Conservation (phyloP, 2,797 vertebrate species). For the Helicolenus hilgendorfi region DNA sequence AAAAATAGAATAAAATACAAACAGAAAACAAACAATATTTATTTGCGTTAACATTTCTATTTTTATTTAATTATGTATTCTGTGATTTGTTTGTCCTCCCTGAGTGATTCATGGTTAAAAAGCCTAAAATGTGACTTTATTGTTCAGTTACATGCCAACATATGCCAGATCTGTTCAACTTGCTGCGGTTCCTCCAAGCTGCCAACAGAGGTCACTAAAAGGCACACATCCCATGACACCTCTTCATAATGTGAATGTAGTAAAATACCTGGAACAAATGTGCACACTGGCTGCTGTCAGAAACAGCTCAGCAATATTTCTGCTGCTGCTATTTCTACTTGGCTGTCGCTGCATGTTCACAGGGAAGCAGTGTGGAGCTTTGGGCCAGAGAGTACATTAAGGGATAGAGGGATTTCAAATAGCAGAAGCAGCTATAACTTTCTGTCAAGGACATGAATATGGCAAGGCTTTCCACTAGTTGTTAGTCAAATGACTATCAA, state of each 20-base stretch:
- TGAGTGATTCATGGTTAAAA: background rate
- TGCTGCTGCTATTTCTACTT: conserved; percentile 18
- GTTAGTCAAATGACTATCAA: conserved; percentile 57
- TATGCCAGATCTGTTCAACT: background rate
- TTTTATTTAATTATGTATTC: background rate
- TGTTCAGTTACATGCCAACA: background rate
- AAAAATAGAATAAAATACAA: background rate
- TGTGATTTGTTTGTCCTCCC: too few species aligned
- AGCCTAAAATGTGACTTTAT: background rate
- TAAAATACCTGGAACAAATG: background rate
- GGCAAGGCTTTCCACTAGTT: conserved; percentile 47
- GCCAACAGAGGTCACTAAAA: conserved; percentile 47
- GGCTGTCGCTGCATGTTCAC: conserved; percentile 12
- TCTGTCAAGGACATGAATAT: conserved; percentile 42
- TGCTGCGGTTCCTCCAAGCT: background rate
- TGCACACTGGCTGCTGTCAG: background rate
- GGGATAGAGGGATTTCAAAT: conserved; percentile 33
- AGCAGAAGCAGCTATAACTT: conserved; percentile 33
- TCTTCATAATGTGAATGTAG: background rate
- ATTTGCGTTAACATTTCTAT: background rate
- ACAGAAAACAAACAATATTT: background rate
- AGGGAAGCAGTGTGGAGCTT: background rate
- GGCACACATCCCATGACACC: background rate
- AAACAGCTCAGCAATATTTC: background rate
- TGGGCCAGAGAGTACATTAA: conserved; percentile 38